These are phyloP conservation scores for Drosophila sordidula DNA, from an alignment of 2,888 invertebrate species.

Conservation along the genomic window DNA sequence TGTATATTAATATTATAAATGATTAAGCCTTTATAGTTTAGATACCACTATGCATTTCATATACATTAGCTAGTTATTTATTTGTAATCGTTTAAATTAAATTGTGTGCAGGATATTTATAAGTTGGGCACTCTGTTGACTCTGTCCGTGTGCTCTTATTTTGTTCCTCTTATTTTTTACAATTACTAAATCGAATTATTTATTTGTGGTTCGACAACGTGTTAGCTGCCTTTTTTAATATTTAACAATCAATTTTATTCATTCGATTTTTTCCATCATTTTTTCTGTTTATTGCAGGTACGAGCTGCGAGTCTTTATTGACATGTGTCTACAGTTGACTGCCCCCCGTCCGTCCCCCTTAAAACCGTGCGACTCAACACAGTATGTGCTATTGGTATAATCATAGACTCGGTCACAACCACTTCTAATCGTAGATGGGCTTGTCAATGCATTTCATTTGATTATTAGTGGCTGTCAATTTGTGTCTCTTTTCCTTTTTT, in stretches of 20 bases:
- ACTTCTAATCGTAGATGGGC: slow-evolving; percentile 37
- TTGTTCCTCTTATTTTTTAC: background rate
- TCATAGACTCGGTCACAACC: slow-evolving; percentile 24
- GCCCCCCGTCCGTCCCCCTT: too few species aligned
- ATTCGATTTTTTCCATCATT: slow-evolving; percentile 7
- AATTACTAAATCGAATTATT: slow-evolving; percentile 27
- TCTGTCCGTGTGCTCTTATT: background rate
- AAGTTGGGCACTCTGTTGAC: background rate
- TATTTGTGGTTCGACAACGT: slow-evolving; percentile 7
- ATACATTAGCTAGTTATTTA: too few species aligned
- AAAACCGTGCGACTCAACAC: slow-evolving; percentile 15
- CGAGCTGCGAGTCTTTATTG: slow-evolving; percentile 15
- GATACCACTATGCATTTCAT: too few species aligned
- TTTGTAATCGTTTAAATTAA: background rate
- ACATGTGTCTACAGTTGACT: slow-evolving; percentile 2
- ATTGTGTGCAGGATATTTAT: slow-evolving; percentile 4
- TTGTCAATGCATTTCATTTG: slow-evolving; percentile 45
- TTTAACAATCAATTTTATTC: slow-evolving; percentile 47
- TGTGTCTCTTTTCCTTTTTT: slow-evolving; percentile 1
- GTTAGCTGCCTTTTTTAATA: slow-evolving; percentile 34
- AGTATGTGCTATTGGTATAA: slow-evolving; percentile 24
- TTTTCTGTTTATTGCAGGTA: slow-evolving; percentile 44
- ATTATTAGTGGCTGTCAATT: slow-evolving; percentile 48
- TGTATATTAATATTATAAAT: too few species aligned
- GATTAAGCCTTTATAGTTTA: too few species aligned